Conservation (phyloP, 2,113 vertebrate genomes). For the Theristicus caerulescens region DNA sequence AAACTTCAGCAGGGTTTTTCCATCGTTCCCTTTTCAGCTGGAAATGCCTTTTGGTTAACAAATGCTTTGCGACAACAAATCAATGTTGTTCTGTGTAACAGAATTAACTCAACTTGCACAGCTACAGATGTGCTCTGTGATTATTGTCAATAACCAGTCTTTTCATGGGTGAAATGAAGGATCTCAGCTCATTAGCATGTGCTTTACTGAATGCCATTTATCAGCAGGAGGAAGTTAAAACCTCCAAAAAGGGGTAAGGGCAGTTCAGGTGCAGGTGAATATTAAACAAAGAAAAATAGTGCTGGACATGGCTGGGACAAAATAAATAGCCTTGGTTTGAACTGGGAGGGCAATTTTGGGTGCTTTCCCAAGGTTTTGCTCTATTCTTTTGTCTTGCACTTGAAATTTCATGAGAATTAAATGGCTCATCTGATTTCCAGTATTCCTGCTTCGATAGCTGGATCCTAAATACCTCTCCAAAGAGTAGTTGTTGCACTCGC, state of each 20-base stretch:
- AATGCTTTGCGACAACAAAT: constrained; percentile 62
- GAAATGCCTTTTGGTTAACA: not conserved
- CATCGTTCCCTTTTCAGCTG: not conserved
- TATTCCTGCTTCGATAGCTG: not conserved
- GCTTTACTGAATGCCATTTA: not conserved
- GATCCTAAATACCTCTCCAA: not conserved
- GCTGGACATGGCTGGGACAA: not conserved
- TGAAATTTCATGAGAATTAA: not conserved
- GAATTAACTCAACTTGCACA: constrained; percentile 25
- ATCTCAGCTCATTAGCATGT: not conserved
- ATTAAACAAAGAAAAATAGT: not conserved
- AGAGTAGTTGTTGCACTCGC: not conserved
- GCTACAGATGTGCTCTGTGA: constrained; percentile 64
- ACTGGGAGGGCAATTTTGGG: not conserved
- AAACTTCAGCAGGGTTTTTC: not conserved
- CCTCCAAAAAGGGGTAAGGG: not conserved
- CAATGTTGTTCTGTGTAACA: constrained; percentile 74
- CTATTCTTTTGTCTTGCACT: not conserved
- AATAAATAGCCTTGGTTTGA: not conserved
- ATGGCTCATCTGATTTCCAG: not conserved
- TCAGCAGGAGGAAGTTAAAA: not conserved
- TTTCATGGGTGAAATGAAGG: not conserved
- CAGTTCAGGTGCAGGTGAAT: not conserved
- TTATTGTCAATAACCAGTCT: constrained; percentile 67
- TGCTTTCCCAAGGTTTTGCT: not conserved